Conservation (phyloP, 2,113 vertebrate species). For the Rhinichthys klamathensis region DNA sequence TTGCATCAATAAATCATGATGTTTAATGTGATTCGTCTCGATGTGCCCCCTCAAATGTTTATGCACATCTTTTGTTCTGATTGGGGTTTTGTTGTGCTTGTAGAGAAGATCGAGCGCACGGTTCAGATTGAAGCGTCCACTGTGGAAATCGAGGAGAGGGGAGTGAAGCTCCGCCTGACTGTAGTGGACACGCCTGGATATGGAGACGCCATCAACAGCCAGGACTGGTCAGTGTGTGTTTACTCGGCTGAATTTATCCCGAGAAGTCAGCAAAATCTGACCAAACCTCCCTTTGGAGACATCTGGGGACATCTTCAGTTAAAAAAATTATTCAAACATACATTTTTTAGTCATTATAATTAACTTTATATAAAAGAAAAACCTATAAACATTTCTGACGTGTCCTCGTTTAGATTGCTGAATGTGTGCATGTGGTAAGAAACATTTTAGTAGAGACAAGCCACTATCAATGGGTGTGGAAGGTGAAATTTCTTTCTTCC, state of each 20-base stretch:
- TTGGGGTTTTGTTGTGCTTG: neutral
- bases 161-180: constrained; percentile 91
- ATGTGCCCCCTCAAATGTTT: neutral
- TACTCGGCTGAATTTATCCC: neutral
- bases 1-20: neutral
- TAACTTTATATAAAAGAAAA: neutral
- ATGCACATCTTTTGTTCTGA: neutral
- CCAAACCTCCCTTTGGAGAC: neutral
- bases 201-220: constrained; percentile 92
- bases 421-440: neutral
- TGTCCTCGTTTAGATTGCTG: neutral
- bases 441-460: neutral
- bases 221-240: constrained; percentile 82
- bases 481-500: neutral
- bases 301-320: neutral
- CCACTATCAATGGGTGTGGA: neutral
- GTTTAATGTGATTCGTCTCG: neutral
- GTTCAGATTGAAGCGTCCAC: constrained; percentile 94
- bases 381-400: neutral
- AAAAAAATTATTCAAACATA: neutral
- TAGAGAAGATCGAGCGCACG: constrained; percentile 92
- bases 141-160: constrained; percentile 92
- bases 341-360: neutral
- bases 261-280: neutral
- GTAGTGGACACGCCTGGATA: constrained; percentile 94